phyloP scores from a whole-genome alignment of 2,888 invertebrate genomes.

The Agrypnus murinus region DNA sequence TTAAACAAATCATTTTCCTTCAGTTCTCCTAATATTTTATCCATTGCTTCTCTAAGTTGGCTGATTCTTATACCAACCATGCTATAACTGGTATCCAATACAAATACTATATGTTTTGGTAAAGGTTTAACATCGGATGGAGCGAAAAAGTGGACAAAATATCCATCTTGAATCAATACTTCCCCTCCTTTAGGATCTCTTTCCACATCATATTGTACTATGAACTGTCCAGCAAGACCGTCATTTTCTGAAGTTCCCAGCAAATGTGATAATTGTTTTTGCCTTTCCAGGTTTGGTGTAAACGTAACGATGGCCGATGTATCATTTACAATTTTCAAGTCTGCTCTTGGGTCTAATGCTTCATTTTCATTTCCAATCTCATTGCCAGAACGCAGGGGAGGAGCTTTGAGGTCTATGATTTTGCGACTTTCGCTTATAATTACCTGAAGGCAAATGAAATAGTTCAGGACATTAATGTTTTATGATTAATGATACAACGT shows the following conservation, averaged over 20 bases:
- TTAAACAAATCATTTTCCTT: slow-evolving; percentile 79
- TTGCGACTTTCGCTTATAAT: slow-evolving; percentile 78
- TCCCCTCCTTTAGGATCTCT: slow-evolving; percentile 76
- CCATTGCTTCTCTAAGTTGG: slow-evolving; percentile 81
- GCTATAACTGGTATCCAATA: slow-evolving; percentile 85
- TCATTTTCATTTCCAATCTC: slow-evolving; percentile 76
- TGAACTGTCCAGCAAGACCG: slow-evolving; percentile 78
- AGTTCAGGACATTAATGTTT: not conserved
- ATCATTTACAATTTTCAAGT: slow-evolving; percentile 59
- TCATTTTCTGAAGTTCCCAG: slow-evolving; percentile 66
- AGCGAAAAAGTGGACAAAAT: slow-evolving; percentile 85
- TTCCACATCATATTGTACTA: slow-evolving; percentile 81
- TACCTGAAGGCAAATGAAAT: slow-evolving; percentile 66
- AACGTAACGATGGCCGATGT: slow-evolving; percentile 72
- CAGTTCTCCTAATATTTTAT: slow-evolving; percentile 78
- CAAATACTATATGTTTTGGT: slow-evolving; percentile 81
- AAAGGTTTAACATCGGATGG: slow-evolving; percentile 76
- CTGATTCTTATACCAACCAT: slow-evolving; percentile 81
- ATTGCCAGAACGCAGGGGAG: slow-evolving; percentile 78
- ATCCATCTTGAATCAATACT: slow-evolving; percentile 79
- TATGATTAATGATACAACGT: too few relatives aligned
- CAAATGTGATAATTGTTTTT: slow-evolving; percentile 73
- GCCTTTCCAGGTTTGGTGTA: slow-evolving; percentile 76
- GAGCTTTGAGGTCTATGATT: slow-evolving; percentile 76
- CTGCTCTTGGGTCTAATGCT: slow-evolving; percentile 68